phyloP scores from a whole-genome alignment of 2,797 vertebrate genomes.

The Esox masquinongy region DNA sequence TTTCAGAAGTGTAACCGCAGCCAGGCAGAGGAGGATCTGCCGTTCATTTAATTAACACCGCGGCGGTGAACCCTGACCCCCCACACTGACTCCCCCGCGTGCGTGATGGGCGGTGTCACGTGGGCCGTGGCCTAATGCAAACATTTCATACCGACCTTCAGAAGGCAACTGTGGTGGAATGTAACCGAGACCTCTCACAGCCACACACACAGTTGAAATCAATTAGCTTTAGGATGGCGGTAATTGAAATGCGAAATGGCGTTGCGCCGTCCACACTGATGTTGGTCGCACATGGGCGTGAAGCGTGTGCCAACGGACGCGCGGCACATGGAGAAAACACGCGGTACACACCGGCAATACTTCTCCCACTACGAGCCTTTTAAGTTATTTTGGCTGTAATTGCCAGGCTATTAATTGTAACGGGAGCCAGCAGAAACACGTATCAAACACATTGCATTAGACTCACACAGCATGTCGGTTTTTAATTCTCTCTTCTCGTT shows the following conservation, averaged over 20 bases:
- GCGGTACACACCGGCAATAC: neutral
- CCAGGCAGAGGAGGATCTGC: neutral
- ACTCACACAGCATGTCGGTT: neutral
- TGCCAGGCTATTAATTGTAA: neutral
- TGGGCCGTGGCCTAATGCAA: neutral
- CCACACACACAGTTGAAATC: neutral
- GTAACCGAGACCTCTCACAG: neutral
- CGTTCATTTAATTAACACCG: neutral
- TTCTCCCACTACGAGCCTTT: neutral
- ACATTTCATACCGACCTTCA: neutral
- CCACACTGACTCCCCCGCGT: neutral
- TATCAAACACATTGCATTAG: neutral
- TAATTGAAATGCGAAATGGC: neutral
- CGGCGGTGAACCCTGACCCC: neutral
- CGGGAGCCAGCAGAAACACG: neutral
- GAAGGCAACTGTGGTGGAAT: neutral
- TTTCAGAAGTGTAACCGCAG: neutral
- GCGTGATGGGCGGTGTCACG: neutral
- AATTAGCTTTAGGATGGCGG: neutral
- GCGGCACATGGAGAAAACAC: neutral
- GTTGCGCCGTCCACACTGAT: neutral
- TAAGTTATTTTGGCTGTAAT: neutral
- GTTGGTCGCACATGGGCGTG: neutral
- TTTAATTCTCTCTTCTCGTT: too few species aligned
- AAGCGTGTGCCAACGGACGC: neutral